Evolutionary conservation across 35 echinoderm and acorn worm genomes (phyloP), one percentile per base, ranked within the genome.

Genomic region (Strongylocentrotus purpuratus): DNA sequence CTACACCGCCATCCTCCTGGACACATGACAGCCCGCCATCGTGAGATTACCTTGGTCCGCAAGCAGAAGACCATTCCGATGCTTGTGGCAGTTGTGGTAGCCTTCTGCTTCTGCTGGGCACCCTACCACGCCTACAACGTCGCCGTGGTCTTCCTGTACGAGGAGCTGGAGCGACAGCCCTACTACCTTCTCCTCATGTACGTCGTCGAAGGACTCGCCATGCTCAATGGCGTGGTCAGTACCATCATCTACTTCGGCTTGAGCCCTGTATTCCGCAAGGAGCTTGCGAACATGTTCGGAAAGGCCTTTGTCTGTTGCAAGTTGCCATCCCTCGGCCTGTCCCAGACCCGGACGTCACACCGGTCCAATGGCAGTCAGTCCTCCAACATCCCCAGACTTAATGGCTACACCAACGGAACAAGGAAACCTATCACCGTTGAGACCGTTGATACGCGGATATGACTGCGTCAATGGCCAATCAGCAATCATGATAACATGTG

Each of bases 41-140:
- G 97, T 5, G 97, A 99, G 92, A 97, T 99, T 33, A 98, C 96
- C 17, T 86, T 97, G 12, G 96, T 96, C 94, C 94, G 97, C 6
- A 97, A 98, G 88, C 97, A 98, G 94, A 99, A 99, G 94, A 99
- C 98, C 12, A 99, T 99, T 52, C 98, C 97, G 9, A 99, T 99
- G 98, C 88, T 99, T 33, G 94, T 98, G 18, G 97, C 98, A 2
- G 95, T 99, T 9, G 98, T 99, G 31, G 97, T 99, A 20, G 97
- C 98, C 3, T 99, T 99, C 95, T 96, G 96, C 87, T 61, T 99
- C 22, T 99, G 97, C 86, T 99, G 96, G 97, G 97, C 97, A 17
- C 98, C 98, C 3, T 98, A 98, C 48, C 96, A 99, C 58, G 96
- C 92, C 52, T 99, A 99, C 95, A 97, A 95, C 94, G 87, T 95